A percentile compares a stretch with the other conserved stretches of the same genome.
Conservation (phyloP, 2,113 vertebrate genomes). For the Ursus arctos region DNA sequence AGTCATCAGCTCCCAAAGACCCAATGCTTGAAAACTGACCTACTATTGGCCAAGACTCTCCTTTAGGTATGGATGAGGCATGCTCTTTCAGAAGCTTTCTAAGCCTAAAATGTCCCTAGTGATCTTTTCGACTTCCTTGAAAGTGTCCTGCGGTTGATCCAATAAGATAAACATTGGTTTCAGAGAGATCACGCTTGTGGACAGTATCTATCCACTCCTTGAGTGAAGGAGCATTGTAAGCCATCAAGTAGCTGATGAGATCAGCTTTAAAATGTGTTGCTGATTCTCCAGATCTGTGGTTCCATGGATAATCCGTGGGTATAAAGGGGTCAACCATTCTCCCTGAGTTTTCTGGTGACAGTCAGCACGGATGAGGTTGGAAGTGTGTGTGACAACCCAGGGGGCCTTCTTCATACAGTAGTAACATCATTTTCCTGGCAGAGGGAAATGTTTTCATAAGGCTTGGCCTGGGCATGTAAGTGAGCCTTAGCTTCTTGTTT, state of each 20-base stretch:
- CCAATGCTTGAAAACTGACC: conserved; percentile 99
- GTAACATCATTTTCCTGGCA: conserved; percentile 99
- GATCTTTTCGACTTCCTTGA: conserved; percentile 93
- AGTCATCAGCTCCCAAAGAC: conserved; percentile 95
- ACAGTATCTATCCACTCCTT: conserved; percentile 94
- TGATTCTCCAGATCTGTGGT: conserved; percentile 92
- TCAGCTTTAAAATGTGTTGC: conserved; percentile 95
- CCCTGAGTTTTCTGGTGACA: conserved; percentile 99
- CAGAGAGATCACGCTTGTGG: conserved; percentile 95
- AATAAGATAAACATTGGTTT: conserved; percentile 95
- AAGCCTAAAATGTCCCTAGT: conserved; percentile 97
- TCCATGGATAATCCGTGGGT: conserved; percentile 90
- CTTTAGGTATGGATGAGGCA: conserved; percentile 75
- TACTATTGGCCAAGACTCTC: conserved; percentile 93
- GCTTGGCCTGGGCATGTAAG: conserved; percentile 92
- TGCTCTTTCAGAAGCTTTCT: conserved; percentile 94
- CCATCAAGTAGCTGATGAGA: conserved; percentile 92
- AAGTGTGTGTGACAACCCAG: conserved; percentile 96
- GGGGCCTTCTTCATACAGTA: conserved; percentile 97
- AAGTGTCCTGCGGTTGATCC: conserved; percentile 96
- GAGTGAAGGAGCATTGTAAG: conserved; percentile 92
- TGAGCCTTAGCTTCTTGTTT: conserved; percentile 96
- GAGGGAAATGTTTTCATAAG: conserved; percentile 93
- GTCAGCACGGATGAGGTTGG: conserved; percentile 96
- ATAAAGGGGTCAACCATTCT: conserved; percentile 97